phyloP scores from a whole-genome alignment of 2,113 vertebrate species.

The Empidonax alnorum region DNA sequence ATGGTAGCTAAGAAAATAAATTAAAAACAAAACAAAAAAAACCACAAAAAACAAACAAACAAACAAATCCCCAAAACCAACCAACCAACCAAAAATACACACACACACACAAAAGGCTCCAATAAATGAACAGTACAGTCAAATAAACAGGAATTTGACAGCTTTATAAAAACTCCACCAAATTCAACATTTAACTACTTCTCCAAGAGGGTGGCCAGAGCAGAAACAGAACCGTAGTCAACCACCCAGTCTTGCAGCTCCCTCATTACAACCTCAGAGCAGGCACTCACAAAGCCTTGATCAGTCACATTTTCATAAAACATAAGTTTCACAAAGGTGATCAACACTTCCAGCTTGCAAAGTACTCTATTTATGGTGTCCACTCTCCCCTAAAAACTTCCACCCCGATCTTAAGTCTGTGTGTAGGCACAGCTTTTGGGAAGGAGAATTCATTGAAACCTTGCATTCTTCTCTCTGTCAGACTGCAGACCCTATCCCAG shows the following conservation, averaged over 20 bases:
- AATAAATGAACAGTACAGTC: background rate
- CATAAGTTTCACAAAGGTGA: background rate
- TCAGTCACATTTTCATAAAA: background rate
- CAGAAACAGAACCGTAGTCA: background rate
- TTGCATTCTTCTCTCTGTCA: background rate
- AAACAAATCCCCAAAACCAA: too few relatives aligned
- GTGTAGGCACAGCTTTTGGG: background rate
- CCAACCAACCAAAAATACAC: too few relatives aligned
- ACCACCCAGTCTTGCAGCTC: background rate
- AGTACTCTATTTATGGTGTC: background rate
- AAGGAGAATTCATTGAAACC: background rate
- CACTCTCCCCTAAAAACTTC: background rate
- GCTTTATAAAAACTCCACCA: background rate
- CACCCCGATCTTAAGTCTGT: background rate
- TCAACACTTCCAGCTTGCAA: background rate
- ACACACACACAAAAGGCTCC: too few relatives aligned
- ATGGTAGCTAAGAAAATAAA: background rate
- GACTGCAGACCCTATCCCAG: background rate
- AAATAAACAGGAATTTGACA: rapidly evolving
- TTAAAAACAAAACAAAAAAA: too few relatives aligned
- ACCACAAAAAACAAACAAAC: too few relatives aligned
- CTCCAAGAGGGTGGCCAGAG: background rate
- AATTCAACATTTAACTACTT: background rate
- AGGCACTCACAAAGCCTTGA: background rate
- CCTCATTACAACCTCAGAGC: background rate